A percentile compares a stretch with the other conserved stretches of the same genome.
Conservation (phyloP, 2,113 vertebrate species). For the Empidonax traillii region DNA sequence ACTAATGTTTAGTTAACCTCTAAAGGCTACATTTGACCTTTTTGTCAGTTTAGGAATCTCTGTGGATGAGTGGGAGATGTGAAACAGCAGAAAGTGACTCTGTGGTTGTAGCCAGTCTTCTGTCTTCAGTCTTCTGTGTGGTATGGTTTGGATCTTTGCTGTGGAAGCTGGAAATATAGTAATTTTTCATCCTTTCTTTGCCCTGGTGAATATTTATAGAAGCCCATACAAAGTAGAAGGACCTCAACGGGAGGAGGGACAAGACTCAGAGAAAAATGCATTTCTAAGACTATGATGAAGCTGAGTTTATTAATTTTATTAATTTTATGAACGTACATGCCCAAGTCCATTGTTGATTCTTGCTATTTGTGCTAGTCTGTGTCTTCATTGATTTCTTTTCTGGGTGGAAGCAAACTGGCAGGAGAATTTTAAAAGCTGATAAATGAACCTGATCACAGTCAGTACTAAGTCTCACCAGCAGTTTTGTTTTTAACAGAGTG, state of each 20-base stretch:
- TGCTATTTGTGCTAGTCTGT: background rate
- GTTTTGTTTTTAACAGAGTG: slow-evolving; percentile 19
- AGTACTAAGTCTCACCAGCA: background rate
- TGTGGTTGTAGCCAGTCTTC: background rate
- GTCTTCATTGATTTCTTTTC: background rate
- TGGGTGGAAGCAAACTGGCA: background rate
- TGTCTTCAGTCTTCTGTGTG: background rate
- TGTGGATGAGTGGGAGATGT: background rate
- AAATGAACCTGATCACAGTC: background rate
- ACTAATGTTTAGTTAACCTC: background rate
- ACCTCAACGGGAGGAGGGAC: background rate
- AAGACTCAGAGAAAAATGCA: background rate
- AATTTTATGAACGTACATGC: background rate
- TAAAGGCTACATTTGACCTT: background rate
- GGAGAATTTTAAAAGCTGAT: background rate
- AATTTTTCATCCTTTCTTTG: background rate
- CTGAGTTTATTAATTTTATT: background rate
- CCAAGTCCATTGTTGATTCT: background rate
- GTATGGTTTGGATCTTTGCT: background rate
- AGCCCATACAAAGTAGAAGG: background rate
- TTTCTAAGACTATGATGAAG: background rate
- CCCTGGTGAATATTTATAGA: background rate
- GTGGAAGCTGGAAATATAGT: background rate
- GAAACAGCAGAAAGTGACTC: background rate
- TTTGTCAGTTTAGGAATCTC: background rate